Base-by-base conservation (phyloP, 2,888 invertebrate species). In the Syrphus vitripennis region DNA sequence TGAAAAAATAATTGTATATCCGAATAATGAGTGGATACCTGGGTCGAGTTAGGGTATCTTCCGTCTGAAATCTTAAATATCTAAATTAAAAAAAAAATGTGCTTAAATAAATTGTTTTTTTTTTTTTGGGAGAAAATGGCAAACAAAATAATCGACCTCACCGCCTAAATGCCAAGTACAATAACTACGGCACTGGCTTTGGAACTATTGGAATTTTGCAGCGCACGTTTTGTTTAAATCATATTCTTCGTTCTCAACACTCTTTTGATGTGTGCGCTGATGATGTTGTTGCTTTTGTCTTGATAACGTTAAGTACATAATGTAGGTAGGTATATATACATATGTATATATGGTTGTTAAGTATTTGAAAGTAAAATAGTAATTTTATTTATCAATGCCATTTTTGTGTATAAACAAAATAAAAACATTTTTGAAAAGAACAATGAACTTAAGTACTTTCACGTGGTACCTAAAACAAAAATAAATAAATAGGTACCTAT, bases 221-320 rank as follows among this genome's bases (percentile, higher is more conserved):
- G 63, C 63, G 63, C 63, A 63, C 63, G 63, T 63, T 63, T 63
- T 26, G 4, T 24, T n/a, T 5, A 24, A 40, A 40, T n/a, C 40
- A 61, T 21, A 40, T 40, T 37, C 26, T 16, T 16, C 4, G 26
- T 42, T 42, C 4, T 21, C 37, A 14, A 31, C 16, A 31, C 31
- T 34, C 31, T 14, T 59, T 34, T 34, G 10, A 19, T 21, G 34
- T 21, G 55, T 21, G 34, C 1, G 12, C 1, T 26, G 24, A 10
- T 55, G 55, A 55, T 16, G 0, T 12, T 31, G 1, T 19, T 16
- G 31, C 10, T 57, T 19, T 57, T 57, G 2, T 19, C 31, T 19
- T 34, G 57, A 59, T 59, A 59, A 21, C 34, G 19, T 57, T 31
- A n/a, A n/a, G n/a, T n/a, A n/a, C n/a, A n/a, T n/a, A n/a, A n/a